Conservation (phyloP, 2,797 vertebrate species). For the Melanotaenia boesemani region DNA sequence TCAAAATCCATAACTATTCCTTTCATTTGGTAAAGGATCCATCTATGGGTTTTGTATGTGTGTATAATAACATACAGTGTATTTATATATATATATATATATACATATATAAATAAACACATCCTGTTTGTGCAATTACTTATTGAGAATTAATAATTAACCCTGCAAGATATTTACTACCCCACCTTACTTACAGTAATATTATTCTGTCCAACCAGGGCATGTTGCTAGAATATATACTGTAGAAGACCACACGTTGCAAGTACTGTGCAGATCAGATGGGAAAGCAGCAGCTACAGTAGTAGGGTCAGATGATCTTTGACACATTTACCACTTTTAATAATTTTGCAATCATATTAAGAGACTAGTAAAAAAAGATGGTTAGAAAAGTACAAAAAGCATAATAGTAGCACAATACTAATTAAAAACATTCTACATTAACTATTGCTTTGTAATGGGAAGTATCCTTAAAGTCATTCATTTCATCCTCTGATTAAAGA, state of each 20-base stretch:
- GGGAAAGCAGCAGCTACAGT: slow-evolving; percentile 8
- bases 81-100: no score
- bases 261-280: slow-evolving; percentile 13
- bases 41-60: no score
- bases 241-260: not conserved
- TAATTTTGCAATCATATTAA: not conserved
- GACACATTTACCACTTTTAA: slow-evolving; percentile 9
- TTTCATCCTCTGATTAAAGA: no score
- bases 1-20: slow-evolving; percentile 20
- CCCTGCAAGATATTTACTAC: no score
- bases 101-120: no score
- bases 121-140: not conserved
- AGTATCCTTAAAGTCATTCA: no score
- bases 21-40: not conserved
- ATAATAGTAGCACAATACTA: not conserved
- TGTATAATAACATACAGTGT: no score
- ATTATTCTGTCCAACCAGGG: not conserved
- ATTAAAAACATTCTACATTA: not conserved
- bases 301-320: slow-evolving; percentile 23
- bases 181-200: not conserved
- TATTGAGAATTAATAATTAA: no score
- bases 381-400: not conserved
- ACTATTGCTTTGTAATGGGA: no score
- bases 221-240: not conserved
- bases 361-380: no score